Evolutionary conservation across 2,797 vertebrate genomes (phyloP).

Genomic region (Eleutherodactylus coqui): DNA sequence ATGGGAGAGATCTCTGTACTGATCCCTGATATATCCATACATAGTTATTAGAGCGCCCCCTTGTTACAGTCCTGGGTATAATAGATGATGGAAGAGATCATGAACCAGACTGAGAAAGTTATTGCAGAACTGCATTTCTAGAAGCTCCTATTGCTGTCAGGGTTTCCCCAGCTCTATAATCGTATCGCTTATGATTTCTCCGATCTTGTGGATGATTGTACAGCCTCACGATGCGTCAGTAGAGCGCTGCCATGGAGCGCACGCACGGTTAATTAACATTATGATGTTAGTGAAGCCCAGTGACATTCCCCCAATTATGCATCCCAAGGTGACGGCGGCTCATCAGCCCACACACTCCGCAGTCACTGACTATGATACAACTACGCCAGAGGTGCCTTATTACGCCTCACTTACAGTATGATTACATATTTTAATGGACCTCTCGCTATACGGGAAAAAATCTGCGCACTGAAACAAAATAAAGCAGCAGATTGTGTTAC

Average conservation of each 20-base stretch:
- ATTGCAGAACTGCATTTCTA: not conserved
- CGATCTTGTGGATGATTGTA: not conserved
- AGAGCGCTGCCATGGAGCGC: not conserved
- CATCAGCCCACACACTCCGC: slow-evolving; percentile 4
- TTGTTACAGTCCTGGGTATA: too few relatives aligned
- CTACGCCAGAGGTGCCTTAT: not conserved
- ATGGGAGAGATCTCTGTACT: too few relatives aligned
- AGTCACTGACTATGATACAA: not conserved
- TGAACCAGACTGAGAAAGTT: not conserved
- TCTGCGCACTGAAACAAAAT: not conserved
- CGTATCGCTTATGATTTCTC: not conserved
- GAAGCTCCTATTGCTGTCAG: not conserved
- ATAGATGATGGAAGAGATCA: too few relatives aligned
- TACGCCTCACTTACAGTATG: not conserved
- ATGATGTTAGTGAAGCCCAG: not conserved
- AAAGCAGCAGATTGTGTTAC: not conserved
- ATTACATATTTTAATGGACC: not conserved
- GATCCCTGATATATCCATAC: too few relatives aligned
- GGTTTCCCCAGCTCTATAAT: not conserved
- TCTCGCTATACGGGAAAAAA: not conserved
- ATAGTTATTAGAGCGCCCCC: too few relatives aligned
- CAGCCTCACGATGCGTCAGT: not conserved
- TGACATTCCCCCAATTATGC: not conserved
- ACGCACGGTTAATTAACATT: not conserved
- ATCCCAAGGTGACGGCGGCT: slow-evolving; percentile 23